Evolutionary conservation across 2,888 invertebrate species (phyloP).

Genomic region (Sabatieria punctata): DNA sequence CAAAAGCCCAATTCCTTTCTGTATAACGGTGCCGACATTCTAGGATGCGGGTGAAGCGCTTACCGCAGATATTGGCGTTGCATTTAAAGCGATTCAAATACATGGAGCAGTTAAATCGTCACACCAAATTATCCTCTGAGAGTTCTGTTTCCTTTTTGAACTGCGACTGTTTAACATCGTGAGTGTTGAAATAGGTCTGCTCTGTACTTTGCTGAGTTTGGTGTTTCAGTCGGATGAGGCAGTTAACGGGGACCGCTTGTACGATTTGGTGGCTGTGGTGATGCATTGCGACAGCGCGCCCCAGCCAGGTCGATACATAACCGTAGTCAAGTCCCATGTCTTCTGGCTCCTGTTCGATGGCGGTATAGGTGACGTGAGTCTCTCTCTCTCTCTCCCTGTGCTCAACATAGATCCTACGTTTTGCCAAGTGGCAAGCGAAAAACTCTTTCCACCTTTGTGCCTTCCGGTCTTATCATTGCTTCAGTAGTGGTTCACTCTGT

Average conservation of each 20-base stretch:
- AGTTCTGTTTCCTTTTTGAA: slow-evolving; percentile 94
- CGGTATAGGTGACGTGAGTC: slow-evolving; percentile 94
- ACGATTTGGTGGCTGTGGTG: slow-evolving; percentile 95
- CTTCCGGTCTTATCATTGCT: no score
- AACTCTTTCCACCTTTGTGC: no score
- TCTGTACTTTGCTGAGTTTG: no score
- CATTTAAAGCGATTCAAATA: slow-evolving; percentile 66
- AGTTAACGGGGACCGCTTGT: slow-evolving; percentile 88
- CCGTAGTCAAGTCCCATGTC: slow-evolving; percentile 96
- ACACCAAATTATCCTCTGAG: slow-evolving; percentile 97
- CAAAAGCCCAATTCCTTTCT: no score
- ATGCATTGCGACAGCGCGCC: slow-evolving; percentile 99
- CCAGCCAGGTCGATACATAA: slow-evolving; percentile 97
- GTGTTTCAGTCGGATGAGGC: slow-evolving; percentile 78
- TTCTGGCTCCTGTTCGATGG: slow-evolving; percentile 99
- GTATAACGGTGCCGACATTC: no score
- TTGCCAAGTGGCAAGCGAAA: no score
- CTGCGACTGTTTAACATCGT: slow-evolving; percentile 86
- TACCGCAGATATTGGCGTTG: slow-evolving; percentile 88
- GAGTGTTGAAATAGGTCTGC: no score
- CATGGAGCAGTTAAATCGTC: slow-evolving; percentile 93
- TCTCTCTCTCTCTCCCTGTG: no score
- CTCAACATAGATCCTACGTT: no score
- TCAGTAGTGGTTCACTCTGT: no score
- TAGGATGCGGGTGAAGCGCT: slow-evolving; percentile 92